Conservation (phyloP, 2,113 vertebrate species). For the Callionymus lyra region DNA sequence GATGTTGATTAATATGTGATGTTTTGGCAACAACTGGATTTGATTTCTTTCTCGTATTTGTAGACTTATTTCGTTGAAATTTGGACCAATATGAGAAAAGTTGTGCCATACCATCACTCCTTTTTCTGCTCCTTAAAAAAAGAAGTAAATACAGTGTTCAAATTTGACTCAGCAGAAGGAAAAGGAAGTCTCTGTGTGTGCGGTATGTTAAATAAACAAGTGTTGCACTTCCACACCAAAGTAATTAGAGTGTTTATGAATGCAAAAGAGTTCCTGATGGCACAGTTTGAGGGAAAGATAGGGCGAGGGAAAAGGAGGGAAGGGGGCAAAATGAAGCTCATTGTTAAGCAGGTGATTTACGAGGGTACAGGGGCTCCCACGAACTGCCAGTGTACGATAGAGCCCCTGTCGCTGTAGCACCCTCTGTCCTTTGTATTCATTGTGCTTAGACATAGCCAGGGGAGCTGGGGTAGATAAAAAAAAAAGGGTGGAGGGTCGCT, state of each 20-base stretch:
- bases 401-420: slow-evolving; percentile 52
- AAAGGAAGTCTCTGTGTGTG: slow-evolving; percentile 11
- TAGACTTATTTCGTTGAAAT: too few relatives aligned
- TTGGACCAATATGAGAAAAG: too few relatives aligned
- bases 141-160: too few relatives aligned
- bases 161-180: too few relatives aligned
- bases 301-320: slow-evolving; percentile 8
- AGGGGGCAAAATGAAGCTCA: slow-evolving; percentile 44
- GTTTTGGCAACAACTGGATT: too few relatives aligned
- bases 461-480: slow-evolving; percentile 18
- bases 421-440: slow-evolving; percentile 52
- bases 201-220: slow-evolving; percentile 44
- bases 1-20: too few relatives aligned
- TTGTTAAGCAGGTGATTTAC: slow-evolving; percentile 71
- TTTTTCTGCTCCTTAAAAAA: too few relatives aligned
- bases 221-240: slow-evolving; percentile 43
- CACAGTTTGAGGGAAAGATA: slow-evolving; percentile 16
- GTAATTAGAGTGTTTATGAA: slow-evolving; percentile 53
- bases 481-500: slow-evolving; percentile 31
- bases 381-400: slow-evolving; percentile 41
- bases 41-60: too few relatives aligned
- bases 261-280: slow-evolving; percentile 36
- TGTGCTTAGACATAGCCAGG: slow-evolving; percentile 42
- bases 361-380: slow-evolving; percentile 40
- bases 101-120: too few relatives aligned